phyloP scores from a whole-genome alignment of 2,113 vertebrate species.

The Leucoraja erinaceus region DNA sequence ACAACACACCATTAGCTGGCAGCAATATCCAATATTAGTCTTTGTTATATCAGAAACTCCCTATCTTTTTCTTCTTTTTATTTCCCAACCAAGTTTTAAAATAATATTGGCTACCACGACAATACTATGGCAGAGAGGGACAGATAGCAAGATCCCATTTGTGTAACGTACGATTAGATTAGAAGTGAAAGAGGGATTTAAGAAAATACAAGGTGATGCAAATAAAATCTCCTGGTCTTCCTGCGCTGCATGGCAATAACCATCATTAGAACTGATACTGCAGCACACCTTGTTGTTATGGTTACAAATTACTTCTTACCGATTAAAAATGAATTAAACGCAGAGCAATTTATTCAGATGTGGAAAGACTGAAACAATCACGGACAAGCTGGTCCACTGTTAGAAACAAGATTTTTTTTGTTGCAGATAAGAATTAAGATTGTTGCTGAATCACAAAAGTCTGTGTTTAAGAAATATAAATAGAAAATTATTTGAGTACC shows the following conservation, averaged over 20 bases:
- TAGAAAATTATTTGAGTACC: too few species aligned
- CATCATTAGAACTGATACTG: background rate
- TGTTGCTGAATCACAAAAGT: background rate
- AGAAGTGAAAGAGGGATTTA: background rate
- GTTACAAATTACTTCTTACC: slow-evolving; percentile 5
- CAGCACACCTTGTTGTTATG: slow-evolving; percentile 6
- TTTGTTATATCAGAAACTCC: background rate
- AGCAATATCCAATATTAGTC: background rate
- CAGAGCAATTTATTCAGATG: slow-evolving; percentile 5
- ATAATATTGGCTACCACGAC: background rate
- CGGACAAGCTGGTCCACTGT: background rate
- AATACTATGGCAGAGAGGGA: background rate
- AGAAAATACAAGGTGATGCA: background rate
- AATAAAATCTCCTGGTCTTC: background rate
- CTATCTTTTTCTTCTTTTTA: background rate
- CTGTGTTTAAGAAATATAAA: background rate
- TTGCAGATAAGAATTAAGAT: background rate
- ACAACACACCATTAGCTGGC: background rate
- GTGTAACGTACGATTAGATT: background rate
- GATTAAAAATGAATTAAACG: slow-evolving; percentile 23
- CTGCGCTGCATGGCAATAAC: background rate
- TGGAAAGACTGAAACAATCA: slow-evolving; percentile 6
- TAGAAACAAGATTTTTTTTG: background rate
- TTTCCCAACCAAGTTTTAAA: background rate
- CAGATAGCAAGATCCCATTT: background rate